A percentile compares a stretch with the other conserved stretches of the same genome.
These are phyloP conservation scores for Phylloscopus trochilus DNA, from an alignment of 2,113 vertebrate genomes.

Conservation along the genomic window DNA sequence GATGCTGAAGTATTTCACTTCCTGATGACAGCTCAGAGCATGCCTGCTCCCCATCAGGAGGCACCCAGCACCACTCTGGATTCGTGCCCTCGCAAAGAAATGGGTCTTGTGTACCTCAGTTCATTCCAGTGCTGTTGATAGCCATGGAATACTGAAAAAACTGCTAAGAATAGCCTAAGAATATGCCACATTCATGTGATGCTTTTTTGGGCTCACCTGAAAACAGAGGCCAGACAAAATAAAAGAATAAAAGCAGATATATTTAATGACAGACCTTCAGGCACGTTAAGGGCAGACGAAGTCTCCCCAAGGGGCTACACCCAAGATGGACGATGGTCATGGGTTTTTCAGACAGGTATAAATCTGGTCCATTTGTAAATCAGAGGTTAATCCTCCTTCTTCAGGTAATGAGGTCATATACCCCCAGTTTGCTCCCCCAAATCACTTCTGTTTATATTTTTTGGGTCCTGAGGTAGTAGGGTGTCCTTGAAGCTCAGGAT, in stretches of 20 bases:
- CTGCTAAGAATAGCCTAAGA: accelerated
- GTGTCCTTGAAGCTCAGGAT: background rate
- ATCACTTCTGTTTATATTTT: background rate
- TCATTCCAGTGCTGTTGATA: background rate
- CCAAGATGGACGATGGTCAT: background rate
- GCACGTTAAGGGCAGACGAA: background rate
- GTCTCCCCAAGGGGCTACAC: too few relatives aligned
- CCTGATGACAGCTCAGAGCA: background rate
- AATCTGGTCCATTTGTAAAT: background rate
- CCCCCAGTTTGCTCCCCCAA: background rate
- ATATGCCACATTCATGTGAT: background rate
- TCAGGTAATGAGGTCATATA: background rate
- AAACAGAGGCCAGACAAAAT: background rate
- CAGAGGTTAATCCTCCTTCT: background rate
- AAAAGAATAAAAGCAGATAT: background rate
- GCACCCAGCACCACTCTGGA: background rate
- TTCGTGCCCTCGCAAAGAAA: background rate
- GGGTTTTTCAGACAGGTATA: background rate
- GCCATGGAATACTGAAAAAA: background rate
- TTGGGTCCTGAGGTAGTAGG: background rate
- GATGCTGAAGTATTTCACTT: slow-evolving; percentile 6
- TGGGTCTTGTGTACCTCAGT: background rate
- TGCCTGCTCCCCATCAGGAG: background rate
- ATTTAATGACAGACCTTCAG: background rate
- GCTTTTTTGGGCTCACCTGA: background rate